Percentiles rank a stretch among this genome's conserved stretches.
Conservation (phyloP, 2,113 vertebrate species). For the Progne subis region DNA sequence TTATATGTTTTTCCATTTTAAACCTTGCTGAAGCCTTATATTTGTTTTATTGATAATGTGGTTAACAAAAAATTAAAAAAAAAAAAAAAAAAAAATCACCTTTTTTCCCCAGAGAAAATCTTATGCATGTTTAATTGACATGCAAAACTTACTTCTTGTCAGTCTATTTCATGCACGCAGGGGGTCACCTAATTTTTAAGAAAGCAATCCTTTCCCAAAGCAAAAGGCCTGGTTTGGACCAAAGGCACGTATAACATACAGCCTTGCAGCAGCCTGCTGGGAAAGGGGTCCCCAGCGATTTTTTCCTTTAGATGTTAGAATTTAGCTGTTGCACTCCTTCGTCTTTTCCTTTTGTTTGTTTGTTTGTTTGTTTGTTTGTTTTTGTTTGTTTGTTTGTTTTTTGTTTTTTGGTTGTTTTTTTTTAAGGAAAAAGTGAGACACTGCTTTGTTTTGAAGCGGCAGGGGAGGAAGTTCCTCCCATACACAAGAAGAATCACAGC, state of each 20-base stretch:
- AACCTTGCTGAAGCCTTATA: background rate
- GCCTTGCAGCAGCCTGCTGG: background rate
- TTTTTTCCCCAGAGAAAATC: background rate
- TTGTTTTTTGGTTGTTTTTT: no score
- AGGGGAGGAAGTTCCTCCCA: background rate
- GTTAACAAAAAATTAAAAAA: background rate
- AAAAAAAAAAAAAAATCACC: background rate
- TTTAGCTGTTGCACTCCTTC: background rate
- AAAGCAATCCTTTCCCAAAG: background rate
- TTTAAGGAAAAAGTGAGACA: background rate
- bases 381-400: no score
- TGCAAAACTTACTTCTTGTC: background rate
- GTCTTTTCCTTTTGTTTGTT: background rate
- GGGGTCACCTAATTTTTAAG: background rate
- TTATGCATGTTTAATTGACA: background rate
- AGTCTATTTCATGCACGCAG: background rate
- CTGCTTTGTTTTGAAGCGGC: background rate
- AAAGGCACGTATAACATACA: accelerated
- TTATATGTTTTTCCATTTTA: background rate
- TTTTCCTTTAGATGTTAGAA: background rate
- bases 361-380: no score
- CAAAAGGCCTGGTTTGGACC: background rate
- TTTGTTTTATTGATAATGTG: background rate
- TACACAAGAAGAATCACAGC: background rate
- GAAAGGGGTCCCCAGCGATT: accelerated